Evolutionary conservation across 2,113 vertebrate species (phyloP).

Genomic region (Collichthys lucidus): DNA sequence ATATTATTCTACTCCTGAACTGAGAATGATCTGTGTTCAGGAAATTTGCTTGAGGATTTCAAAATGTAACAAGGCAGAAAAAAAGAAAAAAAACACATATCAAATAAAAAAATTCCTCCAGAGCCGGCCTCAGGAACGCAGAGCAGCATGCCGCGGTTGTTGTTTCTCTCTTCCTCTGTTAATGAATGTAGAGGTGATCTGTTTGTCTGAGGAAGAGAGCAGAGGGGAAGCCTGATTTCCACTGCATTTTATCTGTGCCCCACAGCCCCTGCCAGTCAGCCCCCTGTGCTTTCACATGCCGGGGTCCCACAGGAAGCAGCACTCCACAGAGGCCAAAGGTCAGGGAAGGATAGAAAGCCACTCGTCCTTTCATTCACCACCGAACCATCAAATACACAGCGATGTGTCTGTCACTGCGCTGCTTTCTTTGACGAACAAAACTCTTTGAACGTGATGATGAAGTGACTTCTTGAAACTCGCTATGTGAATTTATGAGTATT

Average conservation of each 20-base stretch:
- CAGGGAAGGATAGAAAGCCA: constrained; percentile 64
- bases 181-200: constrained; percentile 76
- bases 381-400: constrained; percentile 39
- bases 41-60: constrained; percentile 46
- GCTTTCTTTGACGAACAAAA: not conserved
- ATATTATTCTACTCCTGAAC: constrained; percentile 69
- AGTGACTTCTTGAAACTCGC: not conserved
- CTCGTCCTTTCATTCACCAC: constrained; percentile 59
- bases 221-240: constrained; percentile 83
- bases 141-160: constrained; percentile 45
- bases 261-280: constrained; percentile 73
- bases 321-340: constrained; percentile 79
- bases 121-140: not conserved
- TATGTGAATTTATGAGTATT: not conserved
- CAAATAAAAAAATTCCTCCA: constrained; percentile 29
- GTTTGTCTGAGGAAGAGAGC: constrained; percentile 80
- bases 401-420: not conserved
- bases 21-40: constrained; percentile 44
- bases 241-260: constrained; percentile 81
- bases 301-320: constrained; percentile 82
- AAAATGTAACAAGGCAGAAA: constrained; percentile 17
- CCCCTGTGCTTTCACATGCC: constrained; percentile 71
- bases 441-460: not conserved
- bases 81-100: not conserved
- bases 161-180: constrained; percentile 77